Evolutionary conservation across 2,113 vertebrate species (phyloP).

Genomic region (Gopherus flavomarginatus): DNA sequence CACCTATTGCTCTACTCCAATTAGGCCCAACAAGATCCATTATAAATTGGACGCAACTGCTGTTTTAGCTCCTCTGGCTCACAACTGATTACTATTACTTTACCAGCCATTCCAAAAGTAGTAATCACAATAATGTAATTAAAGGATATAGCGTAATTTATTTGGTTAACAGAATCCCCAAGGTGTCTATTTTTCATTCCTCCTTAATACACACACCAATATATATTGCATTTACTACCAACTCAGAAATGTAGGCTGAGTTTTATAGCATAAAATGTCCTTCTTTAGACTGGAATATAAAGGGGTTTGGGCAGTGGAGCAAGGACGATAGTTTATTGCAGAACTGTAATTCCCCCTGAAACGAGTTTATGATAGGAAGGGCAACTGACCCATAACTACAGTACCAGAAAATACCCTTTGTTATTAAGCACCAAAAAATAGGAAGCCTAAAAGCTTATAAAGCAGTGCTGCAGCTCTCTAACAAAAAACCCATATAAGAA

Average conservation of each 20-base stretch:
- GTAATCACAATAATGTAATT: accelerated
- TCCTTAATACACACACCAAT: neutral
- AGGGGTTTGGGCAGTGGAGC: neutral
- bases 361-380: neutral
- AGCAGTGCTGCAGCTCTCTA: neutral
- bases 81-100: neutral
- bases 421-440: neutral
- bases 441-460: neutral
- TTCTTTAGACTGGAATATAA: neutral
- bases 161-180: neutral
- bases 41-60: neutral
- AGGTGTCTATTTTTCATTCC: neutral
- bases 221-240: neutral
- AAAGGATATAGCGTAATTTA: neutral
- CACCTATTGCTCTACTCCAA: neutral
- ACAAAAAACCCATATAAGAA: neutral
- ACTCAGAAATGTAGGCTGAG: neutral
- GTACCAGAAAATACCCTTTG: neutral
- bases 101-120: neutral
- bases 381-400: neutral
- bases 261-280: neutral
- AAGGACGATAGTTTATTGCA: neutral
- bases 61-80: neutral
- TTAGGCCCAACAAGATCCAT: neutral
- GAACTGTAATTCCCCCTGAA: neutral